A percentile compares a stretch with the other conserved stretches of the same genome.
phyloP scores from a whole-genome alignment of 2,797 vertebrate genomes.

The Notolabrus celidotus region DNA sequence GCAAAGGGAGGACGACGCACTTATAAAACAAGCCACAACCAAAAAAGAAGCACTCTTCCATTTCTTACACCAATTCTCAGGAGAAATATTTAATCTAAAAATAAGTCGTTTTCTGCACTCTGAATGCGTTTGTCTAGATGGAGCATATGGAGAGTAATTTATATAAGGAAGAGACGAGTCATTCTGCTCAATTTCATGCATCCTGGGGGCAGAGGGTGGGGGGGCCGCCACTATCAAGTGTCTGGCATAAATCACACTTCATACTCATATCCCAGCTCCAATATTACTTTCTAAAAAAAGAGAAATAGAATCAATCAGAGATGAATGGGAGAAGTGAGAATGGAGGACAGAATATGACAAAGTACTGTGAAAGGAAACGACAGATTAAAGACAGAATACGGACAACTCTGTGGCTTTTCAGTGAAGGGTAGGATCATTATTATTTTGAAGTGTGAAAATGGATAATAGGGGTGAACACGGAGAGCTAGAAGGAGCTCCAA shows the following conservation, averaged over 20 bases:
- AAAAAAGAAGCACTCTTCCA: constrained; percentile 32
- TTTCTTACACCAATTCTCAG: constrained; percentile 30
- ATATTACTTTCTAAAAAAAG: constrained; percentile 42
- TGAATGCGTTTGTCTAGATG: constrained; percentile 35
- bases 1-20: constrained; percentile 4
- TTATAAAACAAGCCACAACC: constrained; percentile 50
- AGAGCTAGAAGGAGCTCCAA: neutral
- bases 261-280: constrained; percentile 31
- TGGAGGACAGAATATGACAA: constrained; percentile 22
- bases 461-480: neutral
- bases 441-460: neutral
- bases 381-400: constrained; percentile 13
- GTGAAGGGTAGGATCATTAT: neutral
- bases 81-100: constrained; percentile 44
- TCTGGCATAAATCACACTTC: constrained; percentile 62
- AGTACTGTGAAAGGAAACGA: constrained; percentile 30
- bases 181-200: constrained; percentile 70
- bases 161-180: constrained; percentile 56
- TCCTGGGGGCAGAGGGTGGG: constrained; percentile 39
- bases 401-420: constrained; percentile 9
- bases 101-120: neutral
- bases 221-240: constrained; percentile 32
- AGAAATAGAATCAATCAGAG: constrained; percentile 37
- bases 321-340: constrained; percentile 41
- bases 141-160: constrained; percentile 51